Percentiles rank a stretch among this genome's conserved stretches.
phyloP scores from a whole-genome alignment of 37 sponge, comb jelly and placozoan genomes.

The Hormiphora californensis region DNA sequence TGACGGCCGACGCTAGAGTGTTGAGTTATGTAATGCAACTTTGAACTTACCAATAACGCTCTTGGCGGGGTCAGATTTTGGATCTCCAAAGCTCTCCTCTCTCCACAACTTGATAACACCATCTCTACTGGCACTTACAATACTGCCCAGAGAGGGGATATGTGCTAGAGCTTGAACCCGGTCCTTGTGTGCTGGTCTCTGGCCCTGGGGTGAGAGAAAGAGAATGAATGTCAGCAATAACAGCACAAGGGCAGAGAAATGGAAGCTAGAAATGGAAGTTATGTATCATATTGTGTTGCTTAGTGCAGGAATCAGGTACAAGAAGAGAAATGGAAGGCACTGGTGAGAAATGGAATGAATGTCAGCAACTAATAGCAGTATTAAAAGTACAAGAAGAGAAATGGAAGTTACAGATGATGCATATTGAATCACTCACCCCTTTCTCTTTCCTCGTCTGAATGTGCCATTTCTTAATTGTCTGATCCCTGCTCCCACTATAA shows the following conservation, averaged over 20 bases:
- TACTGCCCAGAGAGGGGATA: neutral
- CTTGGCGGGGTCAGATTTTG: neutral
- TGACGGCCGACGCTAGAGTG: no score
- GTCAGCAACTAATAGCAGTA: no score
- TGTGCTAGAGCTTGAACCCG: conserved; percentile 17
- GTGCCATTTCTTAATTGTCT: conserved; percentile 48
- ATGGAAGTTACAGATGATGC: no score
- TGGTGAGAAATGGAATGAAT: no score
- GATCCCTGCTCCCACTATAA: conserved; percentile 12
- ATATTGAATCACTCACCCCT: conserved; percentile 20
- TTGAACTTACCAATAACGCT: conserved; percentile 4
- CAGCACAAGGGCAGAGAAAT: no score
- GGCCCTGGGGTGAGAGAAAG: neutral
- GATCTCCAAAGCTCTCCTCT: neutral
- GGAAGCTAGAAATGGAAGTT: no score
- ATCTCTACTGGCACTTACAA: conserved; percentile 20
- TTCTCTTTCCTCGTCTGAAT: conserved; percentile 29
- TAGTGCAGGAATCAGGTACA: no score
- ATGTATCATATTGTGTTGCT: no score
- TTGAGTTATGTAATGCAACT: no score
- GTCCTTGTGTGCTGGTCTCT: conserved; percentile 31
- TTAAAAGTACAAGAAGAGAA: no score
- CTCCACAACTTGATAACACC: conserved; percentile 25
- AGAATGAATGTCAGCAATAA: no score
- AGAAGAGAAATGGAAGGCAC: no score